A percentile compares a stretch with the other conserved stretches of the same genome.
Evolutionary conservation across 2,888 invertebrate genomes (phyloP).

Genomic region (Chalcis sispes): DNA sequence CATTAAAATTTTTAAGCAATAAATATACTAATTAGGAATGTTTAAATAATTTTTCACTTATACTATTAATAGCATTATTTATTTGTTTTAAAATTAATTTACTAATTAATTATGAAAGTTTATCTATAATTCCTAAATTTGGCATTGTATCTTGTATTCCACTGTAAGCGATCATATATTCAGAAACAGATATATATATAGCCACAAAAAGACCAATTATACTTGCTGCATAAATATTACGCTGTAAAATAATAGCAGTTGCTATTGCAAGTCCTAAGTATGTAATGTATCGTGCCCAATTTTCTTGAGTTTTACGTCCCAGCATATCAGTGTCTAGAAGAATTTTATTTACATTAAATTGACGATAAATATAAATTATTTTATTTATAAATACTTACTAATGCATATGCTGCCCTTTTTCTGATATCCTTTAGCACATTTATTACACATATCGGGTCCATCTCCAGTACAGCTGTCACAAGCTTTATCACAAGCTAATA

Average conservation of each 20-base stretch:
- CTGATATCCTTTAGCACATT: slow-evolving; percentile 86
- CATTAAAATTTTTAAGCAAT: slow-evolving; percentile 10
- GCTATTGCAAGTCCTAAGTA: slow-evolving; percentile 91
- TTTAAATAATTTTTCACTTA: slow-evolving; percentile 25
- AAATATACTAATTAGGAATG: slow-evolving; percentile 36
- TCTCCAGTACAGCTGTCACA: slow-evolving; percentile 91
- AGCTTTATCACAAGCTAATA: slow-evolving; percentile 86
- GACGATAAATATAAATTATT: neutral
- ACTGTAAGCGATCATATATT: slow-evolving; percentile 81
- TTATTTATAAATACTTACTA: slow-evolving; percentile 77
- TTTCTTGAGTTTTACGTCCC: slow-evolving; percentile 79
- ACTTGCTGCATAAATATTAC: slow-evolving; percentile 86
- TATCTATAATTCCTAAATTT: slow-evolving; percentile 63
- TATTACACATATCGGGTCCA: slow-evolving; percentile 92
- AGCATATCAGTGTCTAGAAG: slow-evolving; percentile 57
- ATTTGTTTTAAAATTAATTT: slow-evolving; percentile 26
- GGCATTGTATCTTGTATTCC: slow-evolving; percentile 68
- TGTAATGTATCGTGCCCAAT: slow-evolving; percentile 85
- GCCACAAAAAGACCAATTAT: slow-evolving; percentile 88
- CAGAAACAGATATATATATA: slow-evolving; percentile 89
- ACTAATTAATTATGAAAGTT: slow-evolving; percentile 42
- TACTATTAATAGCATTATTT: slow-evolving; percentile 30
- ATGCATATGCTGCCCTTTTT: slow-evolving; percentile 87
- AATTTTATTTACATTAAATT: neutral
- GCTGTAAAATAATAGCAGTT: slow-evolving; percentile 90